Evolutionary conservation across 92 coral and sea anemone species (phyloP).

Genomic region (Palythoa heliodiscus): DNA sequence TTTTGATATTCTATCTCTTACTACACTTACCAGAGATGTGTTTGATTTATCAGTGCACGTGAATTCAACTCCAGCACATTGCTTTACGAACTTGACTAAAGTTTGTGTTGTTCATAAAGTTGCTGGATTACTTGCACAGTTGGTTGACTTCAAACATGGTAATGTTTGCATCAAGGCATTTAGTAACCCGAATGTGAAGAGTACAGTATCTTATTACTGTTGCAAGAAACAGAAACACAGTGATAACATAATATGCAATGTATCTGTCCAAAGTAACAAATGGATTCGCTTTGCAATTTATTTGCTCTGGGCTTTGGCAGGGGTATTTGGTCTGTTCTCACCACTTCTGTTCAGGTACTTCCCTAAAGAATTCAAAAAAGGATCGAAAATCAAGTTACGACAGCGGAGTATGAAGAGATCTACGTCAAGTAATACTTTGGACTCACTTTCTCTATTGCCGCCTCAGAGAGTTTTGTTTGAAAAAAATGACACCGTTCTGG

Average conservation of each 20-base stretch:
- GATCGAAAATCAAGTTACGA: constrained; percentile 54
- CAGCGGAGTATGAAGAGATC: constrained; percentile 48
- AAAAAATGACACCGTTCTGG: constrained; percentile 71
- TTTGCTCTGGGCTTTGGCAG: constrained; percentile 71
- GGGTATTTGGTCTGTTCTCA: constrained; percentile 74
- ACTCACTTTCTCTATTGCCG: constrained; percentile 46
- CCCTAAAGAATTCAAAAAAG: constrained; percentile 82
- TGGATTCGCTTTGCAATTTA: constrained; percentile 78
- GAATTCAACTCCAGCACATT: constrained; percentile 60
- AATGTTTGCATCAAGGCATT: constrained; percentile 55
- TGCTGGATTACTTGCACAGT: constrained; percentile 34
- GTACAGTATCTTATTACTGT: constrained; percentile 60
- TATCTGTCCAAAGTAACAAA: constrained; percentile 54
- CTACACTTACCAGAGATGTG: constrained; percentile 76
- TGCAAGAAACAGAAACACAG: constrained; percentile 46
- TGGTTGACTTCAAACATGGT: constrained; percentile 42
- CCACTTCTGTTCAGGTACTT: constrained; percentile 90
- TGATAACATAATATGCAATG: constrained; percentile 52
- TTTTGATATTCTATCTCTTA: constrained; percentile 93
- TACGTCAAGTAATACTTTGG: constrained; percentile 58
- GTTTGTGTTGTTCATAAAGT: constrained; percentile 39
- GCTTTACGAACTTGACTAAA: constrained; percentile 57
- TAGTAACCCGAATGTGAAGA: not conserved
- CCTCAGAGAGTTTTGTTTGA: constrained; percentile 63
- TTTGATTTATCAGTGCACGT: constrained; percentile 51